phyloP scores from a whole-genome alignment of 2,797 vertebrate genomes.

The Brotula barbata region DNA sequence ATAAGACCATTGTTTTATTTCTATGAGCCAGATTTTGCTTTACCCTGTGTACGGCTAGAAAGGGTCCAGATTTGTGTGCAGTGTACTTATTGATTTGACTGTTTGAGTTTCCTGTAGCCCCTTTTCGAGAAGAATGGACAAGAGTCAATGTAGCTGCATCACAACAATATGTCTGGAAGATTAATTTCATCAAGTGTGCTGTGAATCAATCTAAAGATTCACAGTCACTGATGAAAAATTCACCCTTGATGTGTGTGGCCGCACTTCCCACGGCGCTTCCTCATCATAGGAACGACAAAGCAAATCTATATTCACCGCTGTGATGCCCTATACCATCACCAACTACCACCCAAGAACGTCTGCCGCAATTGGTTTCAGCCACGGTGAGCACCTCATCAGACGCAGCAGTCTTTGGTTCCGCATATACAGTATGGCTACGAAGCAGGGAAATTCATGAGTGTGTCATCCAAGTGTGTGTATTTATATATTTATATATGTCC shows the following conservation, averaged over 20 bases:
- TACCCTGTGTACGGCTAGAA: neutral
- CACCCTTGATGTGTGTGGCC: constrained; percentile 14
- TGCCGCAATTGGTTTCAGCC: constrained; percentile 41
- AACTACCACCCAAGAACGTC: constrained; percentile 12
- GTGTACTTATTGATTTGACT: no score
- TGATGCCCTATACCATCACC: neutral
- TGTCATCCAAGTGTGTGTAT: constrained; percentile 15
- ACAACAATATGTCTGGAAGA: neutral
- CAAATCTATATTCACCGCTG: constrained; percentile 8
- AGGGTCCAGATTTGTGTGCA: neutral
- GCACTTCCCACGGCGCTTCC: neutral
- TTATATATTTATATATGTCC: neutral
- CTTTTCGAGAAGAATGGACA: neutral
- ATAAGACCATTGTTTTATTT: neutral
- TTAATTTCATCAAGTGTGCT: constrained; percentile 2
- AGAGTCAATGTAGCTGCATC: no score
- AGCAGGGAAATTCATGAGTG: constrained; percentile 9
- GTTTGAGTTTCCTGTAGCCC: no score
- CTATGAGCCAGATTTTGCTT: neutral
- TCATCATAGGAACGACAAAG: constrained; percentile 7
- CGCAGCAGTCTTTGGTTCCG: constrained; percentile 35
- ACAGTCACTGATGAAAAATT: neutral
- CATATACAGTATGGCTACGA: no score
- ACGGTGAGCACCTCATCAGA: constrained; percentile 40
- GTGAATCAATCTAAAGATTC: neutral